A percentile compares a stretch with the other conserved stretches of the same genome.
These are phyloP conservation scores for Triops cancriformis DNA, from an alignment of 1,140 invertebrate species.

Conservation along the genomic window DNA sequence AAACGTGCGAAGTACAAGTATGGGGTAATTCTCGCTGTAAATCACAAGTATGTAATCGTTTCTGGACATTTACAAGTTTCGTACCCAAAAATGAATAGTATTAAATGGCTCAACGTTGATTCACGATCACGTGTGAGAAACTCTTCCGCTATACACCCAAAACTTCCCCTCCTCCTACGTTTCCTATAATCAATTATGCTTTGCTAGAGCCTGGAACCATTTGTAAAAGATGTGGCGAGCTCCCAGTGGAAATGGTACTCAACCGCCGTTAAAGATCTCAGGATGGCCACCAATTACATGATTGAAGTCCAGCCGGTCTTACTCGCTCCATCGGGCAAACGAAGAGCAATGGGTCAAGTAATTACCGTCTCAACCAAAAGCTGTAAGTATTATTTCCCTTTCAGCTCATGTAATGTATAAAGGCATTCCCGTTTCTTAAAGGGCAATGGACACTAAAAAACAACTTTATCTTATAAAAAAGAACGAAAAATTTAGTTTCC, in stretches of 20 bases:
- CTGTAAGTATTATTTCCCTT: neutral
- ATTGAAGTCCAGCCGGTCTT: neutral
- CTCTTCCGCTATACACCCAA: neutral
- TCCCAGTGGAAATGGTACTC: slow-evolving; percentile 6
- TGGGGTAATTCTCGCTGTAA: neutral
- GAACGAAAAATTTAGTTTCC: too few relatives aligned
- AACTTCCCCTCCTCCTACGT: neutral
- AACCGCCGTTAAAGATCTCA: neutral
- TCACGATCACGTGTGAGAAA: too few relatives aligned
- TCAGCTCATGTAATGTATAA: neutral
- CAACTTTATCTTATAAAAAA: too few relatives aligned
- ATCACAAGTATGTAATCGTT: neutral
- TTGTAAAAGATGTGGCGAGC: neutral
- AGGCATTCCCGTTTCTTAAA: slow-evolving; percentile 25
- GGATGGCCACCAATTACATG: neutral
- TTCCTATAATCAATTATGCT: neutral
- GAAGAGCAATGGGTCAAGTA: neutral
- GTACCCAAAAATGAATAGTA: neutral
- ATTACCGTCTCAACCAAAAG: neutral
- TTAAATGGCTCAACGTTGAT: neutral
- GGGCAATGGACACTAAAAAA: too few relatives aligned
- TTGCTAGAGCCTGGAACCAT: neutral
- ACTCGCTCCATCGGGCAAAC: neutral
- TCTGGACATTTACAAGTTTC: neutral
- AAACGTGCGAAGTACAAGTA: neutral